Conservation (phyloP, 1,140 invertebrate species). For the Caerostris darwini region DNA sequence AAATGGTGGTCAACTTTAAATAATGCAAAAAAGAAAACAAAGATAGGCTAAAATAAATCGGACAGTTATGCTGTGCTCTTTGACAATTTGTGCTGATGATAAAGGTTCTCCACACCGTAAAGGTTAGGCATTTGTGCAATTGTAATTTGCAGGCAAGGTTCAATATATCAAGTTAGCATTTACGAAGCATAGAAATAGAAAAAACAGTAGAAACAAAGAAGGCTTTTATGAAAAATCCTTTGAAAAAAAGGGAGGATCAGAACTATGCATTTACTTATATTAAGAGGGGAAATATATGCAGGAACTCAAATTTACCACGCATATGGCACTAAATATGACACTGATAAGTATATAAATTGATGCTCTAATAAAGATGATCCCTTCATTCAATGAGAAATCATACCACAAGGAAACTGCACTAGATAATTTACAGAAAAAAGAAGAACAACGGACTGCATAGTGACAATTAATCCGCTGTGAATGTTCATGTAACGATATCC, state of each 20-base stretch:
- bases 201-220: conserved; percentile 45
- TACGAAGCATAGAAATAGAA: conserved; percentile 69
- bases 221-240: conserved; percentile 38
- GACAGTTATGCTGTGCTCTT: conserved; percentile 68
- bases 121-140: conserved; percentile 74
- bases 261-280: conserved; percentile 41
- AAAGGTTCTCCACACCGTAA: conserved; percentile 64
- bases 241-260: conserved; percentile 46
- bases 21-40: conserved; percentile 30
- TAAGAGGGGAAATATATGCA: conserved; percentile 67
- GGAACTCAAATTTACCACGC: conserved; percentile 77
- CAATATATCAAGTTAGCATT: conserved; percentile 55
- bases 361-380: conserved; percentile 77
- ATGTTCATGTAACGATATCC: conserved; percentile 69
- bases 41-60: conserved; percentile 42
- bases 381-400: conserved; percentile 77
- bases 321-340: conserved; percentile 78
- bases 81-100: conserved; percentile 74
- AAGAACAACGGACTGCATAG: conserved; percentile 60
- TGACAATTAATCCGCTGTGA: conserved; percentile 30
- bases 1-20: not conserved
- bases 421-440: conserved; percentile 74
- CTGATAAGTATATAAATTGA: conserved; percentile 78
- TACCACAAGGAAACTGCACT: conserved; percentile 69
- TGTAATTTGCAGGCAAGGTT: conserved; percentile 42